Base-by-base conservation (phyloP, 2,113 vertebrate genomes). In the Stomatorhinus ivindoensis region DNA sequence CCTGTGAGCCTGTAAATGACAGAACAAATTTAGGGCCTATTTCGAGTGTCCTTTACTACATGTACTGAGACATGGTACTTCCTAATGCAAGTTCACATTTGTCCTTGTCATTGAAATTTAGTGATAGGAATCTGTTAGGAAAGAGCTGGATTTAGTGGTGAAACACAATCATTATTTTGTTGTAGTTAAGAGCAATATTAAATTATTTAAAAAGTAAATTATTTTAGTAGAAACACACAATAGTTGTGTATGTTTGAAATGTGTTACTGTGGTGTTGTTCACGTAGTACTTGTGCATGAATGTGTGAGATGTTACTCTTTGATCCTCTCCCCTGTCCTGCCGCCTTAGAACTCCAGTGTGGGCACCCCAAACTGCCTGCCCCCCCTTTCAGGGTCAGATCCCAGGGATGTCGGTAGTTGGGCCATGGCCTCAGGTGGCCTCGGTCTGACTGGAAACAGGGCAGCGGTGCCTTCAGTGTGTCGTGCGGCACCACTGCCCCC, bases 401-500 rank as follows among this genome's bases (percentile, higher is more conserved):
- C 93, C 92, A 91, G 92, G 0, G 44, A 44, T 24, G 94, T 94
- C 94, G 96, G 93, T 94, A 94, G 35, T 3, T 96, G 44, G 93
- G 96, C 69, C 91, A 92, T 94, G 96, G 95, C 88, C 91, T 96
- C 93, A 15, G 85, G 48, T 31, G 96, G 95, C 89, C 95, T 97
- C 24, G 96, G 97, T 91, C 95, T 98, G 88, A 94, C 93, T 0
- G 93, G 95, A 61, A 94, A 97, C 91, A 96, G 97, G 88, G 95
- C 95, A 69, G 93, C 94, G 5, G 89, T 95, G 85, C 96, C 95
- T 53, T 95, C 95, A 89, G 95, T 95, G 90, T 95, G 94, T 88
- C 94, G 96, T 80, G 93, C 95, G 1, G 95, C 96, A 27, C 94
- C 96, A 15, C 95, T 97, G 39, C 95, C 97, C 92, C 93, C 95